A percentile compares a stretch with the other conserved stretches of the same genome.
These are phyloP conservation scores for Myodes glareolus DNA, from an alignment of 2,113 vertebrate species.

Conservation along the genomic window DNA sequence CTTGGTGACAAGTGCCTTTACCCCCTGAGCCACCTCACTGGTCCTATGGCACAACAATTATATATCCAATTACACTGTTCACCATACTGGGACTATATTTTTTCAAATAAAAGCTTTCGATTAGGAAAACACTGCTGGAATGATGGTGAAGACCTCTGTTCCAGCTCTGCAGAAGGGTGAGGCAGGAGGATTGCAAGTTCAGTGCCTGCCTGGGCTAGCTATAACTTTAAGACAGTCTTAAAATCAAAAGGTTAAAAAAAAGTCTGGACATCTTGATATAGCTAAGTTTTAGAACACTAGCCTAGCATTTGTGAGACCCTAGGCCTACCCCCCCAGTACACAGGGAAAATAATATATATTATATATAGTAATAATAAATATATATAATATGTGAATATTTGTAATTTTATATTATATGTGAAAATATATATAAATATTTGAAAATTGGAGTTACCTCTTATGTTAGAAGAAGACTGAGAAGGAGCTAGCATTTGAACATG, in stretches of 20 bases:
- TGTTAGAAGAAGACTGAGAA: not conserved
- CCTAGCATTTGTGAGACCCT: too few relatives aligned
- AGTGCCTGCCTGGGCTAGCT: not conserved
- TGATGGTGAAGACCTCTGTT: not conserved
- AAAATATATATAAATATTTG: not conserved
- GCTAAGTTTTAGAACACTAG: not conserved
- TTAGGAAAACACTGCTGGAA: not conserved
- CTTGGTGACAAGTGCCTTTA: not conserved
- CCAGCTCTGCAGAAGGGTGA: not conserved
- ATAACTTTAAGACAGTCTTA: not conserved
- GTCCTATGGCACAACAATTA: not conserved
- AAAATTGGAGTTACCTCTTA: not conserved
- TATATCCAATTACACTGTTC: constrained; percentile 5
- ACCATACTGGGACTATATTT: not conserved
- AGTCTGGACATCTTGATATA: not conserved
- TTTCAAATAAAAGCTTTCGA: not conserved
- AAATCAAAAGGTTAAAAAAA: not conserved
- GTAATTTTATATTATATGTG: too few relatives aligned
- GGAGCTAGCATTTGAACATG: not conserved
- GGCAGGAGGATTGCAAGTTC: not conserved
- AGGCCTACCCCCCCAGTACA: not conserved
- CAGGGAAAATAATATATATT: not conserved
- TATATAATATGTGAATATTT: too few relatives aligned
- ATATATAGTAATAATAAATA: too few relatives aligned
- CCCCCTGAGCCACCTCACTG: too few relatives aligned